A percentile compares a stretch with the other conserved stretches of the same genome.
Conservation (phyloP, 1,140 invertebrate species). For the Zaprionus vittiger region DNA sequence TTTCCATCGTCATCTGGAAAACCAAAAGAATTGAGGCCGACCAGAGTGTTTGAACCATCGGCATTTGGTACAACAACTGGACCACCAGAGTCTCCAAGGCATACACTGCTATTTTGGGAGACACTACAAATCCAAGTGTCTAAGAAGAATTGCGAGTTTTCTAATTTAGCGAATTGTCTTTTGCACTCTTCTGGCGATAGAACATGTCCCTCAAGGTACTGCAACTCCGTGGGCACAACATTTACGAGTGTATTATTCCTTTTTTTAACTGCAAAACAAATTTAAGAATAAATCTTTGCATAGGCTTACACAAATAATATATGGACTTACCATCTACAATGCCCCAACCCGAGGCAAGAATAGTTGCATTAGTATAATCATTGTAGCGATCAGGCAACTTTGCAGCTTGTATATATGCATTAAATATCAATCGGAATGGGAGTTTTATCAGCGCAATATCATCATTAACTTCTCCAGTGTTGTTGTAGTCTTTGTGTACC, state of each 20-base stretch:
- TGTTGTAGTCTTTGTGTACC: background rate
- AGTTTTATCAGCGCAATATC: constrained; percentile 2
- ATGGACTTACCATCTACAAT: background rate
- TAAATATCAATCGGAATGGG: background rate
- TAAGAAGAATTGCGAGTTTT: background rate
- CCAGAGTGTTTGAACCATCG: background rate
- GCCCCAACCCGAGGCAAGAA: background rate
- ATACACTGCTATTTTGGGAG: background rate
- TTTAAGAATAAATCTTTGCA: background rate
- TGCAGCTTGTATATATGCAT: background rate
- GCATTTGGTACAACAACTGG: background rate
- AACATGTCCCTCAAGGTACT: background rate
- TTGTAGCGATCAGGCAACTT: background rate
- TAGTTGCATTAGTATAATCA: background rate
- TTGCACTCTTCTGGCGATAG: background rate
- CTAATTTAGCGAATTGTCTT: background rate
- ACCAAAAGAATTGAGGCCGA: background rate
- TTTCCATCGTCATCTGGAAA: background rate
- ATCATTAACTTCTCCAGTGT: background rate
- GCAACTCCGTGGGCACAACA: background rate
- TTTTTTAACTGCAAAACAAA: background rate
- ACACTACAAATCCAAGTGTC: background rate
- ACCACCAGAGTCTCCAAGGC: background rate
- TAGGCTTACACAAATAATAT: background rate
- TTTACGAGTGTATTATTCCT: background rate